Conservation (phyloP, 2,797 vertebrate species). For the Apogon talboti region DNA sequence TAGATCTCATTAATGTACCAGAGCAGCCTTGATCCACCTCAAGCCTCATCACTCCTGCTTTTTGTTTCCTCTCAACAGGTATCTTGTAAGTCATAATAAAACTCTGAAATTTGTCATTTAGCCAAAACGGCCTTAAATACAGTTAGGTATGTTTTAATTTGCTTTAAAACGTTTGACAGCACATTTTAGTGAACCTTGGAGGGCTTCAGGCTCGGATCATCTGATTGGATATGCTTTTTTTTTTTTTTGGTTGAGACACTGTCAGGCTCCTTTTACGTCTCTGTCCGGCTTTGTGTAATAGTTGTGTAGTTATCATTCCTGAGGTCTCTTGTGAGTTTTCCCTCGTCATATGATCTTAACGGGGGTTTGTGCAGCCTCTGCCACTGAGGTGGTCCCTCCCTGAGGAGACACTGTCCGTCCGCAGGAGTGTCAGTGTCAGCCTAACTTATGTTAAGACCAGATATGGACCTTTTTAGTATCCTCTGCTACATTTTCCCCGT, state of each 20-base stretch:
- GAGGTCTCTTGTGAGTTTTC: conserved; percentile 53
- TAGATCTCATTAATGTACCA: no score
- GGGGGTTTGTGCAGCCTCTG: conserved; percentile 36
- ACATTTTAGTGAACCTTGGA: background rate
- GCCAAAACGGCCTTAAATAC: no score
- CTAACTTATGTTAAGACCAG: background rate
- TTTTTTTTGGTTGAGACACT: background rate
- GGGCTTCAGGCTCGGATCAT: background rate
- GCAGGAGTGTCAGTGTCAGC: conserved; percentile 11
- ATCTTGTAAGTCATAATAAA: no score
- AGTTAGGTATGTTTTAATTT: no score
- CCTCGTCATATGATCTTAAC: conserved; percentile 52
- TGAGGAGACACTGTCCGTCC: conserved; percentile 9
- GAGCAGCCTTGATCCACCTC: no score
- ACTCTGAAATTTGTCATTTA: no score
- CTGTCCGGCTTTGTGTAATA: conserved; percentile 23
- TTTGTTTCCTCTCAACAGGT: no score
- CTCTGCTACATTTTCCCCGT: background rate
- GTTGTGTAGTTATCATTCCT: conserved; percentile 62
- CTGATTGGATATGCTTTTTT: background rate
- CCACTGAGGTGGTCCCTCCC: conserved; percentile 48
- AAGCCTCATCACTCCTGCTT: no score
- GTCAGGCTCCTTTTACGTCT: conserved; percentile 22
- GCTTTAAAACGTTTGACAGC: no score
- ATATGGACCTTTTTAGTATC: background rate